Conservation (phyloP, 2,113 vertebrate species). For the Turdus rufiventris region DNA sequence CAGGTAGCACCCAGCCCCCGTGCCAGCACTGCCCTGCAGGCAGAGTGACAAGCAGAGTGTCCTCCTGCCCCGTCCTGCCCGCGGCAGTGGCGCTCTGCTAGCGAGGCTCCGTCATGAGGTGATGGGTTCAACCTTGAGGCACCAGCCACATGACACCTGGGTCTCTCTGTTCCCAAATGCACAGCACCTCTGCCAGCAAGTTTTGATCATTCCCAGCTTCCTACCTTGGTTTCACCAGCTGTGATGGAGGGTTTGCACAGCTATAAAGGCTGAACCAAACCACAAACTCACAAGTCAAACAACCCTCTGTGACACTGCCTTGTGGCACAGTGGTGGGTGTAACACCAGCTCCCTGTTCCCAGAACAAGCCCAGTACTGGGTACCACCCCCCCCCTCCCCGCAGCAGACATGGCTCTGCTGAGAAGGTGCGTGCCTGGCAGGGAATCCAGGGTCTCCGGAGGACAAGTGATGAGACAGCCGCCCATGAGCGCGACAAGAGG, state of each 20-base stretch:
- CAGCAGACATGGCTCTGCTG: neutral
- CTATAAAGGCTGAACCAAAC: neutral
- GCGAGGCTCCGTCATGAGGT: neutral
- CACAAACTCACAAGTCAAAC: neutral
- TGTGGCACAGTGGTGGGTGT: neutral
- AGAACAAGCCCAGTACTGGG: neutral
- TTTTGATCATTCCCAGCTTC: neutral
- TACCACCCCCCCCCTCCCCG: too few species aligned
- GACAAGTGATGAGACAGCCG: constrained; percentile 5
- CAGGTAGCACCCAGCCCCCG: neutral
- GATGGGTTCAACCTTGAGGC: neutral
- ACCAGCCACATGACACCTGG: neutral
- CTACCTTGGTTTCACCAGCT: constrained; percentile 6
- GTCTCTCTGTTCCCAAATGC: neutral
- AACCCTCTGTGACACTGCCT: neutral
- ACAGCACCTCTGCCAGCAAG: neutral
- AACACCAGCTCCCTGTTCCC: neutral
- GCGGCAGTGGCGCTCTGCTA: neutral
- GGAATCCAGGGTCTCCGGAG: neutral
- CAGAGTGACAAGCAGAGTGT: neutral
- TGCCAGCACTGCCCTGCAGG: neutral
- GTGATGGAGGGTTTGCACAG: neutral
- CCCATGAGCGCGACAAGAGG: neutral
- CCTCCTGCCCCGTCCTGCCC: neutral
- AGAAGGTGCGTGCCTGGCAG: neutral